phyloP scores from a whole-genome alignment of 92 coral and sea anemone species.

The Siderastrea radians region DNA sequence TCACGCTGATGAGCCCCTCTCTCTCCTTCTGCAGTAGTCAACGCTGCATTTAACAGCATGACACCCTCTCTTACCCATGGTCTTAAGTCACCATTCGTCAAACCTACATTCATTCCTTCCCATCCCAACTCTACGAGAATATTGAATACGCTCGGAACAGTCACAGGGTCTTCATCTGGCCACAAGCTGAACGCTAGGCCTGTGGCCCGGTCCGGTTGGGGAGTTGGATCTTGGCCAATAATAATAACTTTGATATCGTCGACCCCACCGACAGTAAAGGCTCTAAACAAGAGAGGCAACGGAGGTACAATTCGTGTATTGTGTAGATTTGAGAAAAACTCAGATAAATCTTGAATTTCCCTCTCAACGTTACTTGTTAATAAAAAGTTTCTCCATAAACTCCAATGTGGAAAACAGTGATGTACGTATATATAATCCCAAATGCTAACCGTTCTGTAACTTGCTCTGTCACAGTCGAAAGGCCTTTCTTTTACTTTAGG shows the following conservation, averaged over 20 bases:
- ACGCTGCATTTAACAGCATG: neutral
- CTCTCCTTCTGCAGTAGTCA: neutral
- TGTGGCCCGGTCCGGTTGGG: slow-evolving; percentile 43
- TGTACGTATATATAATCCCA: too few species aligned
- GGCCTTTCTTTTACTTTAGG: too few species aligned
- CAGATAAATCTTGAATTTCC: too few species aligned
- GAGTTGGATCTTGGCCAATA: slow-evolving; percentile 63
- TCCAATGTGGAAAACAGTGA: too few species aligned
- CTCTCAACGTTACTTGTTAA: too few species aligned
- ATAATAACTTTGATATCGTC: slow-evolving; percentile 35
- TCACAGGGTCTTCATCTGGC: neutral
- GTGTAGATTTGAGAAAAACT: rapidly evolving
- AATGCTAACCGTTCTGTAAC: too few species aligned
- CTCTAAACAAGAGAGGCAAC: slow-evolving; percentile 6
- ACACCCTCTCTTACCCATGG: slow-evolving; percentile 46
- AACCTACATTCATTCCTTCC: slow-evolving; percentile 36
- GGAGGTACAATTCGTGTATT: neutral
- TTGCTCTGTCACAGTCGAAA: too few species aligned
- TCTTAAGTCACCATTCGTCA: slow-evolving; percentile 3
- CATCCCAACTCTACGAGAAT: slow-evolving; percentile 39
- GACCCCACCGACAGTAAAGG: slow-evolving; percentile 17
- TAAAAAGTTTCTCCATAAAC: too few species aligned
- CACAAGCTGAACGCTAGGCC: slow-evolving; percentile 47
- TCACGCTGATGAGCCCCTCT: neutral
- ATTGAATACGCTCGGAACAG: slow-evolving; percentile 46